Percentiles rank a stretch among this genome's conserved stretches.
phyloP scores from a whole-genome alignment of 2,888 invertebrate genomes.

The Maniola hyperantus region DNA sequence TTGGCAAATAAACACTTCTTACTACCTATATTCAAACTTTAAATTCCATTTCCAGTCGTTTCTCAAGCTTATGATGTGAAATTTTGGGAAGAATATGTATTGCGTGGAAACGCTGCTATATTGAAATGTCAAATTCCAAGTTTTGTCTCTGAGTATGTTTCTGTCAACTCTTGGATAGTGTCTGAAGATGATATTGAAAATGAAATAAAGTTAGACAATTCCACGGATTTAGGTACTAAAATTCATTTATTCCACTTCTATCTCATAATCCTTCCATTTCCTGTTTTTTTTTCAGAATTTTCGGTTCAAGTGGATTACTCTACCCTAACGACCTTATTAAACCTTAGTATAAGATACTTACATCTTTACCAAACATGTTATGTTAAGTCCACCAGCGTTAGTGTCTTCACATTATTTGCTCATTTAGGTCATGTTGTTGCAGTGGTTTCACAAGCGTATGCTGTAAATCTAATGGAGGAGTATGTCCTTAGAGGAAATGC shows the following conservation, averaged over 20 bases:
- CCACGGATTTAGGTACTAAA: conserved; percentile 63
- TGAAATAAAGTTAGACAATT: conserved; percentile 65
- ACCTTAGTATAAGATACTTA: no score
- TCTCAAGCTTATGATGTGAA: conserved; percentile 94
- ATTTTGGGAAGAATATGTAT: conserved; percentile 96
- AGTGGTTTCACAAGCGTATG: conserved; percentile 96
- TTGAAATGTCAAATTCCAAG: conserved; percentile 96
- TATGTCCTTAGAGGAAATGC: conserved; percentile 95
- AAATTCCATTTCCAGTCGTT: conserved; percentile 87
- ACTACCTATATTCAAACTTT: neutral
- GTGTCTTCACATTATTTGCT: conserved; percentile 29
- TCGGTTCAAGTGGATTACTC: neutral
- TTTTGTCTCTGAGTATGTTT: conserved; percentile 95
- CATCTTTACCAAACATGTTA: neutral
- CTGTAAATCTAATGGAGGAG: conserved; percentile 96
- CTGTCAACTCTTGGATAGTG: conserved; percentile 93
- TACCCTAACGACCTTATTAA: neutral
- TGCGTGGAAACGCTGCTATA: conserved; percentile 94
- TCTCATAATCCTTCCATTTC: conserved; percentile 24
- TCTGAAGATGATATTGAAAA: conserved; percentile 84
- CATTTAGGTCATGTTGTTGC: conserved; percentile 73
- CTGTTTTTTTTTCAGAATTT: conserved; percentile 4
- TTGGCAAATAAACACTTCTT: neutral
- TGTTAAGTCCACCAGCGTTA: neutral
- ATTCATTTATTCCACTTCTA: conserved; percentile 8